Evolutionary conservation across 2,797 vertebrate genomes (phyloP).

Genomic region (Octomys mimax): DNA sequence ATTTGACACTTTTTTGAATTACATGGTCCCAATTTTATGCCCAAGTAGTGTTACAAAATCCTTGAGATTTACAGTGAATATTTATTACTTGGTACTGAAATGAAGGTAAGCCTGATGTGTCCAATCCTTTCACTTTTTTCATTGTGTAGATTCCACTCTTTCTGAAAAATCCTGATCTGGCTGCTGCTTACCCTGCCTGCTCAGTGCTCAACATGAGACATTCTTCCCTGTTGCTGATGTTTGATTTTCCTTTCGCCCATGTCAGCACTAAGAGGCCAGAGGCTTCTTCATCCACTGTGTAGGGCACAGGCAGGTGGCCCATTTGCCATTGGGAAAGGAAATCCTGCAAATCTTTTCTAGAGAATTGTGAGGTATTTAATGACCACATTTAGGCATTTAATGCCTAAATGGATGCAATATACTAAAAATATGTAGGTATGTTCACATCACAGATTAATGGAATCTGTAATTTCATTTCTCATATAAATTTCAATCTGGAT

Average conservation of each 20-base stretch:
- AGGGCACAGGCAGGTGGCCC: not conserved
- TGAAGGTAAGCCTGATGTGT: constrained; percentile 37
- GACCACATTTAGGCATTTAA: not conserved
- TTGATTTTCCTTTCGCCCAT: not conserved
- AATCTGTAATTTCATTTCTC: constrained; percentile 52
- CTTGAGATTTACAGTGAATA: constrained; percentile 50
- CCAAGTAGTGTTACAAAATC: constrained; percentile 29
- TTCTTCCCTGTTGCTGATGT: not conserved
- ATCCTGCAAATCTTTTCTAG: not conserved
- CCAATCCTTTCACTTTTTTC: constrained; percentile 9
- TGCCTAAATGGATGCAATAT: not conserved
- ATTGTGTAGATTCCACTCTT: not conserved
- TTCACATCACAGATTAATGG: constrained; percentile 42
- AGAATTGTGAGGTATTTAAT: constrained; percentile 21
- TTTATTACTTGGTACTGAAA: constrained; percentile 68
- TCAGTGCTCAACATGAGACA: not conserved
- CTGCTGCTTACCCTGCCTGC: not conserved
- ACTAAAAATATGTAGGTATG: constrained; percentile 16
- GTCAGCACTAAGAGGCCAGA: not conserved
- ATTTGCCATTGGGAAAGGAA: not conserved
- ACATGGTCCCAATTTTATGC: constrained; percentile 50
- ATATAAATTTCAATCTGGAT: constrained; percentile 15
- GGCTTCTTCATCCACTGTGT: not conserved
- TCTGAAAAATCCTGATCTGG: not conserved
- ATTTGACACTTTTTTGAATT: constrained; percentile 14